A percentile compares a stretch with the other conserved stretches of the same genome.
These are phyloP conservation scores for Eudemis profundana DNA, from an alignment of 2,888 invertebrate species.

Conservation along the genomic window DNA sequence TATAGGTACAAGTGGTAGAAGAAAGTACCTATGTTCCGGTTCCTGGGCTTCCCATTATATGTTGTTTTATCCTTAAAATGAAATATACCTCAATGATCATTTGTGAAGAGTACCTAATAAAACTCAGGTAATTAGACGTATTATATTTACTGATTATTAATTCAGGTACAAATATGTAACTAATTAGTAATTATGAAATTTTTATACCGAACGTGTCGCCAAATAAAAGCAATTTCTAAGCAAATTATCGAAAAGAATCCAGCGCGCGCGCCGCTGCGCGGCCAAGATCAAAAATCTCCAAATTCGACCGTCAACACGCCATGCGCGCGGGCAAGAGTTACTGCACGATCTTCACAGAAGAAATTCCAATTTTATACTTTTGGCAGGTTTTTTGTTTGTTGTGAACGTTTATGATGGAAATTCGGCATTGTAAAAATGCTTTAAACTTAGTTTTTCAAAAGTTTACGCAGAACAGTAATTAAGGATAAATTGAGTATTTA, in stretches of 20 bases:
- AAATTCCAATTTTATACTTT: constrained; percentile 46
- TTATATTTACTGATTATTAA: constrained; percentile 9
- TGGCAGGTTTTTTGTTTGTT: constrained; percentile 30
- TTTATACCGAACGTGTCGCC: constrained; percentile 44
- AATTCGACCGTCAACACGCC: constrained; percentile 59
- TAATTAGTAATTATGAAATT: constrained; percentile 41
- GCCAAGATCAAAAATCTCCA: constrained; percentile 52
- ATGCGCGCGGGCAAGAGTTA: constrained; percentile 67
- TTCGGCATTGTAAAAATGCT: constrained; percentile 25
- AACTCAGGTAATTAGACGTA: constrained; percentile 2
- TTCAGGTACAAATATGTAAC: constrained; percentile 7
- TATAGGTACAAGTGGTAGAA: too few relatives aligned
- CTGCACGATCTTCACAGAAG: constrained; percentile 46
- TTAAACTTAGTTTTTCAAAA: constrained; percentile 13
- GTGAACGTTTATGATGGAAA: constrained; percentile 26
- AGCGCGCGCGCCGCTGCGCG: constrained; percentile 58
- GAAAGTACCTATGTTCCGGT: too few relatives aligned
- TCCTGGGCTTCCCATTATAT: too few relatives aligned
- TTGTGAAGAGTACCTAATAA: not conserved
- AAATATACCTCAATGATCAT: too few relatives aligned
- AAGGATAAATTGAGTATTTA: not conserved
- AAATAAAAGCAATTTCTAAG: constrained; percentile 61
- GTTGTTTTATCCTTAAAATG: too few relatives aligned
- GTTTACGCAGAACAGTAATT: not conserved
- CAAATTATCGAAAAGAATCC: constrained; percentile 67